Conservation (phyloP, 2,797 vertebrate genomes). For the Pangasius krempfi region DNA sequence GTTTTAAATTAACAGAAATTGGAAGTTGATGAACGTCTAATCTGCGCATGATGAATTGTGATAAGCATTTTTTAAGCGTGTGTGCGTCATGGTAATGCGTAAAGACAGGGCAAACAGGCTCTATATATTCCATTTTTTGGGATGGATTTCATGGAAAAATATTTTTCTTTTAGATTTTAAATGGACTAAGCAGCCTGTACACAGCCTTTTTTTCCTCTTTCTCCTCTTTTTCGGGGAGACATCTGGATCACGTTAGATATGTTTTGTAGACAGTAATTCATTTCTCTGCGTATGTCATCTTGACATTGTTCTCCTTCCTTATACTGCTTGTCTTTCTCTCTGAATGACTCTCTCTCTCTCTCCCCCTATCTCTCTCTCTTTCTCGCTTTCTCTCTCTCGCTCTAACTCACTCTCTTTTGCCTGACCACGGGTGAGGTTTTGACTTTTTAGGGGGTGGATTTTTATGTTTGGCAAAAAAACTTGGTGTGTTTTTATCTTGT, state of each 20-base stretch:
- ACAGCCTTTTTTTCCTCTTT: slow-evolving; percentile 50
- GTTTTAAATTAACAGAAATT: slow-evolving; percentile 24
- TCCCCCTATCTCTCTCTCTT: not conserved
- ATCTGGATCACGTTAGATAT: slow-evolving; percentile 71
- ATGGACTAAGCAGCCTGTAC: slow-evolving; percentile 68
- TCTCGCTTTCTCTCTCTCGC: slow-evolving; percentile 34
- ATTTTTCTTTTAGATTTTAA: slow-evolving; percentile 75
- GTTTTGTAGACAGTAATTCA: slow-evolving; percentile 57
- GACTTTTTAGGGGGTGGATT: slow-evolving; percentile 2
- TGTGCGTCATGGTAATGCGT: slow-evolving; percentile 21
- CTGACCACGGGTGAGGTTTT: slow-evolving; percentile 17
- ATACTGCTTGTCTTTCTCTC: slow-evolving; percentile 10
- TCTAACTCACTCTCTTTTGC: not conserved
- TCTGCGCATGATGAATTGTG: slow-evolving; percentile 15
- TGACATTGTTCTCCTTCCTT: slow-evolving; percentile 51
- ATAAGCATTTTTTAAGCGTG: slow-evolving; percentile 31
- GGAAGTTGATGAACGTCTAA: slow-evolving; percentile 12
- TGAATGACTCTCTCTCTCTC: not conserved
- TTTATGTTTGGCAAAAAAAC: not conserved
- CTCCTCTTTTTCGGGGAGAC: slow-evolving; percentile 57
- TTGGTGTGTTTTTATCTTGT: slow-evolving; percentile 48
- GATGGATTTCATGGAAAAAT: slow-evolving; percentile 72
- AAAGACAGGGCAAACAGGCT: slow-evolving; percentile 47
- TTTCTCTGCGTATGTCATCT: slow-evolving; percentile 67
- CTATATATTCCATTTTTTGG: slow-evolving; percentile 66